phyloP scores from a whole-genome alignment of 2,113 vertebrate genomes.

The Prolemur simus region DNA sequence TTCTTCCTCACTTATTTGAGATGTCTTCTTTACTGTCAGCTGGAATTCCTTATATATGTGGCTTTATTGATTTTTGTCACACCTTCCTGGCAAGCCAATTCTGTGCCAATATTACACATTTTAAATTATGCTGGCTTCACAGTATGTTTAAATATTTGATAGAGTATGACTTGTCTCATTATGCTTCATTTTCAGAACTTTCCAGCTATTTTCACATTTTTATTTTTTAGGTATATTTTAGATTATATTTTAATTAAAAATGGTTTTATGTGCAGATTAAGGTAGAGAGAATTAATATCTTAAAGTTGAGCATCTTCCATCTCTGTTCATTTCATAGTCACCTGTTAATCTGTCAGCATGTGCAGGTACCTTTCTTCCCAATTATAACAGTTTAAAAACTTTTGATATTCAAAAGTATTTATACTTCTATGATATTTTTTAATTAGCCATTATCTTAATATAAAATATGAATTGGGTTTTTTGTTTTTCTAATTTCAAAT shows the following conservation, averaged over 20 bases:
- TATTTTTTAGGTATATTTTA: neutral
- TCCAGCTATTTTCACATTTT: neutral
- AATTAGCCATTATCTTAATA: neutral
- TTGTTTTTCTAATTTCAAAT: too few relatives aligned
- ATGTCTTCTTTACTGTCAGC: neutral
- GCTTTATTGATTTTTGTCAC: neutral
- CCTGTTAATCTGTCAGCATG: neutral
- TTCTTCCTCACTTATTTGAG: neutral
- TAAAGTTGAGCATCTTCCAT: neutral
- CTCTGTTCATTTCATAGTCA: neutral
- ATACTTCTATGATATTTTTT: neutral
- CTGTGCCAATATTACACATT: neutral
- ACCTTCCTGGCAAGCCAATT: neutral
- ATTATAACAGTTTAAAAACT: neutral
- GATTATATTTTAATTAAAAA: neutral
- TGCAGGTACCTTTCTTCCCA: neutral
- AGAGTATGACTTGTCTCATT: neutral
- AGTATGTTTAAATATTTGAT: neutral
- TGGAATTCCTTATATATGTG: neutral
- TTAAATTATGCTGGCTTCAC: neutral
- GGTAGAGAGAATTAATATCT: neutral
- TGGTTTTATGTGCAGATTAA: too few relatives aligned
- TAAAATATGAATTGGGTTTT: neutral
- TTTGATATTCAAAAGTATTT: neutral
- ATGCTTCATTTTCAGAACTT: neutral